Percentiles rank a stretch among this genome's conserved stretches.
Evolutionary conservation across 2,797 vertebrate genomes (phyloP).

Genomic region (Brachyalestes nurse): DNA sequence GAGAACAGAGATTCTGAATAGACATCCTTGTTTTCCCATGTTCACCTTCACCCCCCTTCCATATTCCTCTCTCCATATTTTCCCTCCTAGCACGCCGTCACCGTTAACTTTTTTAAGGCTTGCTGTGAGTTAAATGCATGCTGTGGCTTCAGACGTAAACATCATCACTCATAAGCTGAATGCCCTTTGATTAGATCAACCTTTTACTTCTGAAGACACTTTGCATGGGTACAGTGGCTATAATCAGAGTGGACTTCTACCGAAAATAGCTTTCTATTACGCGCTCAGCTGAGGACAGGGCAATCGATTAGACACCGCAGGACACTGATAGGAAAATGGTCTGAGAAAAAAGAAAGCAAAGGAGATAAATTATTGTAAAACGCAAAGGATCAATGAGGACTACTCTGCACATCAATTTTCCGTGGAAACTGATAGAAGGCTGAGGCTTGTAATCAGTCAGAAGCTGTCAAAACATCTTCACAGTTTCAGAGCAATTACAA

Average conservation of each 20-base stretch:
- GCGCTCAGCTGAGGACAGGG: background rate
- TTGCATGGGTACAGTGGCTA: background rate
- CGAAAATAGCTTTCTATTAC: constrained; percentile 6
- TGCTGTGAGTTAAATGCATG: background rate
- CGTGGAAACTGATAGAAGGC: background rate
- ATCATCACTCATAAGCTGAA: constrained; percentile 63
- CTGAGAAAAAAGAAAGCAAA: background rate
- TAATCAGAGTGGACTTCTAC: background rate
- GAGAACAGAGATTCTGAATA: background rate
- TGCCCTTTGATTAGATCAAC: constrained; percentile 37
- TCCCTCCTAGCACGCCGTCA: constrained; percentile 26
- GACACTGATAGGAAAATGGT: background rate
- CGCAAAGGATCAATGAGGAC: background rate
- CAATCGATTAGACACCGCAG: constrained; percentile 1
- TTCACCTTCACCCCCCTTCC: constrained; percentile 33
- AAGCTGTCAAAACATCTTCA: background rate
- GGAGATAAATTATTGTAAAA: background rate
- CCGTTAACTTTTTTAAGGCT: constrained; percentile 16
- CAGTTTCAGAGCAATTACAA: background rate
- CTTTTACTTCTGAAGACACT: background rate
- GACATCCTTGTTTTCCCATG: constrained; percentile 48
- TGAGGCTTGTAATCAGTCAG: background rate
- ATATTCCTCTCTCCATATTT: background rate
- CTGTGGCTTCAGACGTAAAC: constrained; percentile 62
- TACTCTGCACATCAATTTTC: background rate